Percentiles rank a stretch among this genome's conserved stretches.
Evolutionary conservation across 2,888 invertebrate genomes (phyloP).

Genomic region (Trichacis sp.): DNA sequence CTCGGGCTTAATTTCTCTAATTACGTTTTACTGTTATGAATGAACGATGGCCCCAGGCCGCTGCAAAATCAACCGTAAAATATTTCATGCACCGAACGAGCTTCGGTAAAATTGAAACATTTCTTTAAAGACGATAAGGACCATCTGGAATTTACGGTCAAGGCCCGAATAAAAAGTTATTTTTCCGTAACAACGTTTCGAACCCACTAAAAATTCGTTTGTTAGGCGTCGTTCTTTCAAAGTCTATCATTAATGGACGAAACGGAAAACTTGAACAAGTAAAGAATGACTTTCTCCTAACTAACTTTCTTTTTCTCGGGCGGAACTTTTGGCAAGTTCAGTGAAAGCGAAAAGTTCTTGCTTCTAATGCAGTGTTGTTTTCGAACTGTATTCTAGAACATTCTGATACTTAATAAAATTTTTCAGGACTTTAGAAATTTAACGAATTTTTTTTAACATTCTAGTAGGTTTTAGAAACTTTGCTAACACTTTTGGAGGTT

Average conservation of each 20-base stretch:
- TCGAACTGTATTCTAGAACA: neutral
- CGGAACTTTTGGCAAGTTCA: conserved; percentile 42
- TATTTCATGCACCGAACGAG: conserved; percentile 18
- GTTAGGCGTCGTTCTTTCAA: conserved; percentile 2
- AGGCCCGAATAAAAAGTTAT: neutral
- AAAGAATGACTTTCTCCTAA: conserved; percentile 43
- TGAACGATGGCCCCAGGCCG: conserved; percentile 40
- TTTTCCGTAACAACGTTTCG: neutral
- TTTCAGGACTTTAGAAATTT: too few species aligned
- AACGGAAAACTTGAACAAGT: conserved; percentile 27
- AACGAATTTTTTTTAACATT: too few species aligned
- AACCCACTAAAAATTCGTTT: conserved; percentile 11
- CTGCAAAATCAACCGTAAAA: conserved; percentile 34
- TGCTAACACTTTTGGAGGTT: too few species aligned
- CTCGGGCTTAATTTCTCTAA: conserved; percentile 45
- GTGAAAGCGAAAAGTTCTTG: conserved; percentile 43
- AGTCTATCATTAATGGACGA: conserved; percentile 15
- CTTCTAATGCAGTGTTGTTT: neutral
- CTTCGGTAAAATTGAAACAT: conserved; percentile 30
- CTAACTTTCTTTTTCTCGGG: conserved; percentile 42
- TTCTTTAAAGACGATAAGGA: conserved; percentile 3
- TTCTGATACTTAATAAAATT: too few species aligned
- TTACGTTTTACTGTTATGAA: conserved; percentile 46
- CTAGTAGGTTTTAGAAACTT: too few species aligned
- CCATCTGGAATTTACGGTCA: conserved; percentile 2